Evolutionary conservation across 2,113 vertebrate species (phyloP), one percentile per base, ranked within the genome.

Genomic region (Neoarius graeffei): DNA sequence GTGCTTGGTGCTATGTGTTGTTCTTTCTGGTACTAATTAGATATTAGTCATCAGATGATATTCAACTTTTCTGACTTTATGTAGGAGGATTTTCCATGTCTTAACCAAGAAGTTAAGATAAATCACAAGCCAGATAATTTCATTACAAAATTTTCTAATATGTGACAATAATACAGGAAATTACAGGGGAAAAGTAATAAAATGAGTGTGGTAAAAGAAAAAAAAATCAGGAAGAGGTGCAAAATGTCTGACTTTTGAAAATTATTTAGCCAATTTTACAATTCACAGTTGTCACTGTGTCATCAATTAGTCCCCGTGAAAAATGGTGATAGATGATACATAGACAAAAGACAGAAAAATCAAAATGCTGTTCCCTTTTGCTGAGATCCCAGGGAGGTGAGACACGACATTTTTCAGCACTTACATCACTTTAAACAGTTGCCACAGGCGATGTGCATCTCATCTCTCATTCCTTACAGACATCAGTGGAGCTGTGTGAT

Each of bases 361-460:
- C 77, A 81, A 59, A 81, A 54, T 59, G 77, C 54, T 79, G 25
- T 79, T 79, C 76, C 25, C 50, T 79, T 79, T 56, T 56, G 6
- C 50, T 57, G 77, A 59, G 54, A 59, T 59, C 30, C 54, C 54
- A 81, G 15, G 27, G n/a, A 81, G n/a, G 77, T 57, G n/a, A 30
- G 48, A 81, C 77, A 81, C 15, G 54, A 19, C 54, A 81, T 27
- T 57, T 81, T 81, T 81, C 77, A 57, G 15, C 27, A 81, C 76
- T 56, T 79, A 56, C 76, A 79, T 79, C 76, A 54, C 77, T 80
- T 80, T 80, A 80, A 80, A 81, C 77, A 57, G 52, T 81, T 81
- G 77, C 77, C n/a, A 59, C 77, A 81, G 54, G 77, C n/a, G 27
- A 59, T 81, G 35, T 81, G 27, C 54, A 59, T 81, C 54, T 59